phyloP scores from a whole-genome alignment of 1,140 invertebrate species.

The Zaprionus davidi region DNA sequence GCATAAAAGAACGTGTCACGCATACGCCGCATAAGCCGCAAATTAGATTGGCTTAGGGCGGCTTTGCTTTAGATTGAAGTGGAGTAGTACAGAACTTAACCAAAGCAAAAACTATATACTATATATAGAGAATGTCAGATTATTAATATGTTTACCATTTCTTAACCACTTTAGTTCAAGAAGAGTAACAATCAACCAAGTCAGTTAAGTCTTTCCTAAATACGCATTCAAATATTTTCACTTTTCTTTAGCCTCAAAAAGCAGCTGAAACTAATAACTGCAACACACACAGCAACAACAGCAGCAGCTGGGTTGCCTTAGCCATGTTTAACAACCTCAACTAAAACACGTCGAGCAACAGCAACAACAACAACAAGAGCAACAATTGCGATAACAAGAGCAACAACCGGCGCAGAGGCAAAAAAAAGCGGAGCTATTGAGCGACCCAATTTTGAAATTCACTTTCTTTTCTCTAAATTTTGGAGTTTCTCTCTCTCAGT shows the following conservation, averaged over 20 bases:
- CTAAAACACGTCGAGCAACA: slow-evolving; percentile 10
- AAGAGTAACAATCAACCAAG: not conserved
- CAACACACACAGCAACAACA: slow-evolving; percentile 37
- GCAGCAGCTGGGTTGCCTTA: slow-evolving; percentile 45
- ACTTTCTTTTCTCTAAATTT: slow-evolving; percentile 62
- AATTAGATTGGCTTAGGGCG: slow-evolving; percentile 53
- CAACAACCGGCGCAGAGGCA: not conserved
- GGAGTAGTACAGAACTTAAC: too few species aligned
- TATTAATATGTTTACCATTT: too few species aligned
- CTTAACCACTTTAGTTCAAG: too few species aligned
- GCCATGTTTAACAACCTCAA: slow-evolving; percentile 48
- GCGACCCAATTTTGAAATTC: slow-evolving; percentile 74
- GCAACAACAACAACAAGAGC: too few species aligned
- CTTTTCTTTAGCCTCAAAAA: slow-evolving; percentile 35
- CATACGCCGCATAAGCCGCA: slow-evolving; percentile 72
- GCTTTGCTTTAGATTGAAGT: too few species aligned
- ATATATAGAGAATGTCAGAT: too few species aligned
- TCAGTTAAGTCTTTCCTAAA: not conserved
- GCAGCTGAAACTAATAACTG: slow-evolving; percentile 25
- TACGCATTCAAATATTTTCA: slow-evolving; percentile 28
- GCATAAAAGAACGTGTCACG: slow-evolving; percentile 62
- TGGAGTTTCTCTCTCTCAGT: slow-evolving; percentile 51
- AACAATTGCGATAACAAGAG: slow-evolving; percentile 3
- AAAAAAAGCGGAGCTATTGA: slow-evolving; percentile 9
- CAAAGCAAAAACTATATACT: too few species aligned